Conservation (phyloP, 2,888 invertebrate genomes). For the Meandrusa payeni region DNA sequence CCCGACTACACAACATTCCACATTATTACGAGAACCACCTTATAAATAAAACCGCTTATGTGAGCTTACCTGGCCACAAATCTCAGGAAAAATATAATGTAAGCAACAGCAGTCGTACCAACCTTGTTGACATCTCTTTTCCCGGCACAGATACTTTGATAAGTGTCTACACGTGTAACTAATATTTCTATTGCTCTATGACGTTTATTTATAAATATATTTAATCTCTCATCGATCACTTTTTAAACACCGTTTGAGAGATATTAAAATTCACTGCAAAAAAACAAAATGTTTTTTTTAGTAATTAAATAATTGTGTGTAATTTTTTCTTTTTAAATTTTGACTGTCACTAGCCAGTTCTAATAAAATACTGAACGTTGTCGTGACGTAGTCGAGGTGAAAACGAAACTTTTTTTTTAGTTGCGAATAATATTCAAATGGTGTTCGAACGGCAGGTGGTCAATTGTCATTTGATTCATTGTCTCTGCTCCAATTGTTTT, state of each 20-base stretch:
- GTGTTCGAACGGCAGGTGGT: slow-evolving; percentile 61
- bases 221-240: background rate
- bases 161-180: slow-evolving; percentile 30
- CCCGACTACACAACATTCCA: slow-evolving; percentile 63
- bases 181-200: slow-evolving; percentile 20
- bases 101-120: slow-evolving; percentile 45
- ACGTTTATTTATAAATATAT: slow-evolving; percentile 17
- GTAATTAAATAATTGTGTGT: background rate
- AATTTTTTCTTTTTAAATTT: slow-evolving; percentile 5
- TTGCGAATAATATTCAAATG: slow-evolving; percentile 74
- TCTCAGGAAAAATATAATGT: slow-evolving; percentile 43
- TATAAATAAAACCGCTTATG: slow-evolving; percentile 72
- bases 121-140: slow-evolving; percentile 65
- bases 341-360: slow-evolving; percentile 42
- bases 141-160: slow-evolving; percentile 25
- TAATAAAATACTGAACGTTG: slow-evolving; percentile 46
- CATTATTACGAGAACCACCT: slow-evolving; percentile 64
- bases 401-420: slow-evolving; percentile 54
- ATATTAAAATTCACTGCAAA: too few species aligned
- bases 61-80: slow-evolving; percentile 61
- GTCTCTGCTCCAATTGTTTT: slow-evolving; percentile 38
- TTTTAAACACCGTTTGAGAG: slow-evolving; percentile 1
- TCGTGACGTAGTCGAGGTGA: slow-evolving; percentile 40
- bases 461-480: slow-evolving; percentile 45
- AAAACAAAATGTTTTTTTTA: background rate